phyloP scores from a whole-genome alignment of 2,113 vertebrate genomes.

The Serilophus lunatus region DNA sequence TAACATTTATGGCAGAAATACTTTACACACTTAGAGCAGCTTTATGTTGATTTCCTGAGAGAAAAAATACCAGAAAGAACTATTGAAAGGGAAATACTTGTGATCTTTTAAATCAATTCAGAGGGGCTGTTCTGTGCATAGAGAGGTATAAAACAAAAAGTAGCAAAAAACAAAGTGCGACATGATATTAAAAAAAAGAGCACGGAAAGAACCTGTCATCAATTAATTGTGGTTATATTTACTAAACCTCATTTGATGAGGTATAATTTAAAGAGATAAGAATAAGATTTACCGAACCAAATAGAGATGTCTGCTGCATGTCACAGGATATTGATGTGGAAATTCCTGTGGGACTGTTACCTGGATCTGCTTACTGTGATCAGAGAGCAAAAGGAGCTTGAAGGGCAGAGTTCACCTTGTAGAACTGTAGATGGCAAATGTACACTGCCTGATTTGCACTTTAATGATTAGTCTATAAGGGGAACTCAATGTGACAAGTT shows the following conservation, averaged over 20 bases:
- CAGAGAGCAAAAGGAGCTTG: neutral
- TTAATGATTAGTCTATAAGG: neutral
- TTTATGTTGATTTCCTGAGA: neutral
- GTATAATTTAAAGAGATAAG: neutral
- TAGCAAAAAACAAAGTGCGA: neutral
- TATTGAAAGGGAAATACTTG: neutral
- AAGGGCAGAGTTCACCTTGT: neutral
- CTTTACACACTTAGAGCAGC: neutral
- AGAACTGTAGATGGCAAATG: neutral
- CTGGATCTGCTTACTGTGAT: neutral
- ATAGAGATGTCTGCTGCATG: neutral
- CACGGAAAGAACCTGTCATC: neutral
- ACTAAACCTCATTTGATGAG: neutral
- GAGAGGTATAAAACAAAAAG: neutral
- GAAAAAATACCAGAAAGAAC: neutral
- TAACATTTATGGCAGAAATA: neutral
- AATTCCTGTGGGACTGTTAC: rapidly evolving
- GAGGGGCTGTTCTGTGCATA: neutral
- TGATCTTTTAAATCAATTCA: neutral
- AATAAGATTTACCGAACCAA: neutral
- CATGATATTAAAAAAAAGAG: neutral
- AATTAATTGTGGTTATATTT: neutral
- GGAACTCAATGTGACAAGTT: neutral
- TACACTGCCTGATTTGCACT: neutral
- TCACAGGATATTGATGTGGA: neutral